These are phyloP conservation scores for Glossophaga mutica DNA, from an alignment of 2,797 vertebrate species.

Conservation along the genomic window DNA sequence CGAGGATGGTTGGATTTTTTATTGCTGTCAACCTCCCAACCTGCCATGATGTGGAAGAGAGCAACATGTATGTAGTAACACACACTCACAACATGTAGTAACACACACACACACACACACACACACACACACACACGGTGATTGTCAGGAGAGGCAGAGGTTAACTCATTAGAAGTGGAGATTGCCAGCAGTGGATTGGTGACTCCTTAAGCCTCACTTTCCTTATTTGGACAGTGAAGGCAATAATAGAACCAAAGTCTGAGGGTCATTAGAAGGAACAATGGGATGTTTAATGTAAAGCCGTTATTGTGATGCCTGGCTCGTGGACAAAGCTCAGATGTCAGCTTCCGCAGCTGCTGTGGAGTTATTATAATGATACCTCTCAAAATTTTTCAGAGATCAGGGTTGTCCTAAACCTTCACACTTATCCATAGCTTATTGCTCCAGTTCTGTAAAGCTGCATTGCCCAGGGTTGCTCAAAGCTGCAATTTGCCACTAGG, in stretches of 20 bases:
- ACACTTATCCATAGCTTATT: rapidly evolving
- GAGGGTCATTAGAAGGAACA: neutral
- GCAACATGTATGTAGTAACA: too few relatives aligned
- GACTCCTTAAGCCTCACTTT: neutral
- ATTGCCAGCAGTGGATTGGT: neutral
- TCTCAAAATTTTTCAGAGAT: neutral
- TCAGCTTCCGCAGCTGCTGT: neutral
- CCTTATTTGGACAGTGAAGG: neutral
- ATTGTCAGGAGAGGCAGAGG: too few relatives aligned
- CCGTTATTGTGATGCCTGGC: neutral
- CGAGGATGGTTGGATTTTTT: neutral
- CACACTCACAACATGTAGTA: neutral
- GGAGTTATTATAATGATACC: neutral
- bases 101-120: neutral
- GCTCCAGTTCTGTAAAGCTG: neutral
- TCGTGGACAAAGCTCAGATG: neutral
- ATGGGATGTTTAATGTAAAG: neutral
- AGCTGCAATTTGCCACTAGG: neutral
- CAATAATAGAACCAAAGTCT: neutral
- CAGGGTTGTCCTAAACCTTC: neutral
- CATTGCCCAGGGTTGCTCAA: neutral
- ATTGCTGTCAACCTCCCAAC: neutral
- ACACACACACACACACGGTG: neutral
- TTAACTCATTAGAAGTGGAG: neutral
- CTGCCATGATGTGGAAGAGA: neutral